Base-by-base conservation (phyloP, 1,140 invertebrate genomes). In the Lasioglossum albipes region DNA sequence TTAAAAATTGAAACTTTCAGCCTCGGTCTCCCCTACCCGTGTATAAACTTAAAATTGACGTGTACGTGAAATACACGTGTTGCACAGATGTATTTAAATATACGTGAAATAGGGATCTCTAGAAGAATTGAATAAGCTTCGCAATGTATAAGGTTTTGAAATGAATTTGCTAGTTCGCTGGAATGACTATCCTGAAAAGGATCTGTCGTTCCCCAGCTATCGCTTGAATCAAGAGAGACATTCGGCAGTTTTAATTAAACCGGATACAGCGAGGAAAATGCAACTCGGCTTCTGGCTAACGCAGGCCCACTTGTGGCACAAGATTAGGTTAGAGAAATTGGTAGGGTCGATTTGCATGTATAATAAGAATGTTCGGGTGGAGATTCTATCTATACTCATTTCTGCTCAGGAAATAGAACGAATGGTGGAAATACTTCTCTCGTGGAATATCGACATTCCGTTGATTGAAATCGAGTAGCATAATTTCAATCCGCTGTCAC, bases 161-260 rank as follows among this genome's bases (percentile, higher is more conserved):
- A 31, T 64, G 36, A 64, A 64, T 64, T 64, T 16, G 22, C 61
- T 31, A 31, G 20, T 64, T 27, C 61, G 12, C 12, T 10, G 31
- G 22, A 31, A 64, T 12, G 3, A 13, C 7, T 9, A 64, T 31
- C 4, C 20, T 31, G 12, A 64, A 31, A 41, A 10, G 42, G 20
- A n/a, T 67, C 42, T 16, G 12, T 45, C 41, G 7, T n/a, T 45
- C 0, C 12, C 16, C 22, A 16, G 52, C 27, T 18, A n/a, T 36
- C 49, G 9, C 42, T 16, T 13, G 22, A 70, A n/a, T 12, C 20
- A 1, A 9, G 13, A 52, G n/a, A 42, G 10, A 42, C 41, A 6
- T 49, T 16, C 9, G 1, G 9, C 27, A 79, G 68, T 65, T 79
- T 79, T 82, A 71, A 82, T 84, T 79, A 69, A 79, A 71, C 75